phyloP scores from a whole-genome alignment of 30 jellyfish, hydroid and myxozoan species.

The Catostylus mosaicus region DNA sequence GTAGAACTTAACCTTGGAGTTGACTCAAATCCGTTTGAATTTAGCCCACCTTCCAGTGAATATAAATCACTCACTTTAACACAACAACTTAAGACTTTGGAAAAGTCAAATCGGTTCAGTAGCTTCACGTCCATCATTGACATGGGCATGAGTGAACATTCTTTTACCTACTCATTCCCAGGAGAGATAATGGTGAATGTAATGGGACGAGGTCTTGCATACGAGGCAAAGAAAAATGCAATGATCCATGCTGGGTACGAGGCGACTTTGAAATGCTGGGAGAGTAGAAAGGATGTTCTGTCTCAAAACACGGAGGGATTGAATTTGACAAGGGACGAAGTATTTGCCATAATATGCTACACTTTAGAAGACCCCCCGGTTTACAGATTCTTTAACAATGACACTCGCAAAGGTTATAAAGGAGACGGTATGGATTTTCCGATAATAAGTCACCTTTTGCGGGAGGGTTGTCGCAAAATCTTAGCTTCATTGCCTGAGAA shows the following conservation, averaged over 20 bases:
- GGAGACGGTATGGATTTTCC: constrained; percentile 80
- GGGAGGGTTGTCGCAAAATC: constrained; percentile 64
- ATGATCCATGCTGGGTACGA: constrained; percentile 68
- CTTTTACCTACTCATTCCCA: constrained; percentile 55
- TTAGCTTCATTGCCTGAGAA: constrained; percentile 21
- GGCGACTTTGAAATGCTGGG: constrained; percentile 49
- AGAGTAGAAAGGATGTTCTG: constrained; percentile 1
- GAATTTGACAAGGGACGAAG: constrained; percentile 46
- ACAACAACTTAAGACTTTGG: neutral
- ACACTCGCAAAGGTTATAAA: constrained; percentile 61
- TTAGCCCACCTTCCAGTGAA: constrained; percentile 41
- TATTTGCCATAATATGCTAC: constrained; percentile 64
- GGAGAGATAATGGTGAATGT: constrained; percentile 73
- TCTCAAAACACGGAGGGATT: constrained; percentile 18
- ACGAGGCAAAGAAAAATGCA: constrained; percentile 77
- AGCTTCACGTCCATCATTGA: constrained; percentile 30
- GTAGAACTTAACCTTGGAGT: constrained; percentile 54
- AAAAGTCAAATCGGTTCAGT: constrained; percentile 15
- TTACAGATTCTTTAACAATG: constrained; percentile 56
- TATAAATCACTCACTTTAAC: constrained; percentile 22
- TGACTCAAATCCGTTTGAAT: constrained; percentile 11
- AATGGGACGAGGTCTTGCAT: constrained; percentile 67
- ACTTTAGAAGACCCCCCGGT: constrained; percentile 74
- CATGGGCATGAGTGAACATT: constrained; percentile 57
- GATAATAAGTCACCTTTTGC: constrained; percentile 52